Evolutionary conservation across 1,140 invertebrate species (phyloP), one percentile per base, ranked within the genome.

Genomic region (Ceratoteleas bidentatus): DNA sequence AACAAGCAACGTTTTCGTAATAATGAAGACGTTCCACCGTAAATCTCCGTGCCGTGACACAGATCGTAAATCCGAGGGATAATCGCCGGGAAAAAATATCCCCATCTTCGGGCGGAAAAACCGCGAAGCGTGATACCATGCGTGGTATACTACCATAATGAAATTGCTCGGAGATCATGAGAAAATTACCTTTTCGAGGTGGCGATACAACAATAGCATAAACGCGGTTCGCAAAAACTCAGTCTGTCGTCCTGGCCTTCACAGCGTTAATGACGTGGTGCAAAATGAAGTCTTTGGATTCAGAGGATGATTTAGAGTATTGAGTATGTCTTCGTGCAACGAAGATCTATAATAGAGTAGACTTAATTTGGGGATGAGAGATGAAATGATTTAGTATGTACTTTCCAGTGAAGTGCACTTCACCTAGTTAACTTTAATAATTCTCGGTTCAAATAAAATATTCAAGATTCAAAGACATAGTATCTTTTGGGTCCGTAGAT

Each of bases 81-180:
- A 69, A 74, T 74, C 34, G 45, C 4, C 50, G 32, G 16, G 36
- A 80, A 80, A 74, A 80, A 80, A 69, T 69, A 56, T 32, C 68
- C 56, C 56, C 61, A 54, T 47, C 66, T 36, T 53, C 45, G 6
- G 8, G 34, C 60, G 43, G 6, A 50, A 80, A 69, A 80, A 64
- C 56, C 40, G 56, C 40, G 14, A 15, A 60, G 24, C 16, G 65
- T 52, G 43, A 64, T 74, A 65, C 57, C 78, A 66, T 69, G 69
- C 77, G 64, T 69, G 49, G 38, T 45, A 68, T 80, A 68, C 74
- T 74, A 69, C 70, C 64, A 75, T 81, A 81, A 81, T 75, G 70
- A 53, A 81, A 75, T 70, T 64, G 70, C 53, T 61, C 40, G 33
- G 54, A 61, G 64, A 72, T 80, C 62, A 72, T 73, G 76, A 73